Evolutionary conservation across 2,797 vertebrate species (phyloP).

Genomic region (Setipinna tenuifilis): DNA sequence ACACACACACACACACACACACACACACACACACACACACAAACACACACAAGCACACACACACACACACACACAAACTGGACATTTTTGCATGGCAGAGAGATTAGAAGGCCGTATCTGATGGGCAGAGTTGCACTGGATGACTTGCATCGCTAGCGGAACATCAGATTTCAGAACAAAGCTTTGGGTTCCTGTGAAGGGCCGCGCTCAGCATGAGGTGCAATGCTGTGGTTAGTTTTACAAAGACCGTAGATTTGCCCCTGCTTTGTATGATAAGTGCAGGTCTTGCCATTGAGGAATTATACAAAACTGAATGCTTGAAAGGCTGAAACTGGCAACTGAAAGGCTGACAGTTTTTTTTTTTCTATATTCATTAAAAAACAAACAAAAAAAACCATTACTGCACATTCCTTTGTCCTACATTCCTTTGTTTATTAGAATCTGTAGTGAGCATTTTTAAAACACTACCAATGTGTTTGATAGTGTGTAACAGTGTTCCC

Average conservation of each 20-base stretch:
- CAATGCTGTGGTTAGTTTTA: neutral
- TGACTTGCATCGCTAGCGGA: neutral
- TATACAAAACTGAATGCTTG: too few species aligned
- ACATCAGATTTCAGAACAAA: neutral
- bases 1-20: neutral
- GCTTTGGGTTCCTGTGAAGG: neutral
- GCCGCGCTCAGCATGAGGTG: neutral
- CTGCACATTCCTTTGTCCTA: too few species aligned
- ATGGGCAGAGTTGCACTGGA: neutral
- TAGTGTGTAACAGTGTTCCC: too few species aligned
- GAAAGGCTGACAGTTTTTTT: too few species aligned
- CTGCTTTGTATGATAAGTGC: too few species aligned
- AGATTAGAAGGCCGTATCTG: constrained; percentile 8
- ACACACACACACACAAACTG: neutral
- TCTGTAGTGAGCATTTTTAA: too few species aligned
- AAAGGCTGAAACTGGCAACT: too few species aligned
- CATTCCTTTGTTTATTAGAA: too few species aligned
- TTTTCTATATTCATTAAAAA: too few species aligned
- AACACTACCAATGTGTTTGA: too few species aligned
- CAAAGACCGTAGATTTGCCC: neutral
- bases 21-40: neutral
- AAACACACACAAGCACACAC: neutral
- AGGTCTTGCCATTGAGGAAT: too few species aligned
- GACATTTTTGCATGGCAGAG: neutral
- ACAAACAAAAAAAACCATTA: too few species aligned